A percentile compares a stretch with the other conserved stretches of the same genome.
phyloP scores from a whole-genome alignment of 2,113 vertebrate genomes.

The Hassar affinis region DNA sequence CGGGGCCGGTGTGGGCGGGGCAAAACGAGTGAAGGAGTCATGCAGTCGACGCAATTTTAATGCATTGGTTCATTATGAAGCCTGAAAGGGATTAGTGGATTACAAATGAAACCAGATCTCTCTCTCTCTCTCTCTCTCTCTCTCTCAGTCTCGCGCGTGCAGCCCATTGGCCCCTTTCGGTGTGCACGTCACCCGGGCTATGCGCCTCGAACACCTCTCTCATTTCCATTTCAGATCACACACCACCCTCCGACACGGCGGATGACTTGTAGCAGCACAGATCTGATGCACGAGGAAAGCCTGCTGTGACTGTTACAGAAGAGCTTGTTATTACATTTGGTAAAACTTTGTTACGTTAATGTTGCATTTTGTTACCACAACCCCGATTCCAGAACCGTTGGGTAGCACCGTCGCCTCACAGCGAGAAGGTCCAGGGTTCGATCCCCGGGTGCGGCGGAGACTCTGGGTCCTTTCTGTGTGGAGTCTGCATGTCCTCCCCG shows the following conservation, averaged over 20 bases:
- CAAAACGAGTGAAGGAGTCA: neutral
- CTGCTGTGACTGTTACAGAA: no score
- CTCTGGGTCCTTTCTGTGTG: no score
- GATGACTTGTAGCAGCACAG: neutral
- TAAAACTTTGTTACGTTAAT: no score
- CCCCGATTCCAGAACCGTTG: no score
- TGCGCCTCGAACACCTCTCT: neutral
- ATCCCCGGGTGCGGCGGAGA: no score
- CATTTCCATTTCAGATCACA: neutral
- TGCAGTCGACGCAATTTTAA: neutral
- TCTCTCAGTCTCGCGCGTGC: neutral
- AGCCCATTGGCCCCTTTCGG: neutral
- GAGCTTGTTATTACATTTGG: no score
- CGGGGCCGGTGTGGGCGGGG: neutral
- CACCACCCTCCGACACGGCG: neutral
- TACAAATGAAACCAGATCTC: conserved; percentile 50
- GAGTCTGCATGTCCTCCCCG: no score
- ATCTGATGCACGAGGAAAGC: no score
- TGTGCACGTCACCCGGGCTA: neutral
- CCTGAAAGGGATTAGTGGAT: conserved; percentile 28
- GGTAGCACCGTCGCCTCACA: no score
- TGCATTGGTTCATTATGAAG: no score
- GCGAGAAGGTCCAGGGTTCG: no score
- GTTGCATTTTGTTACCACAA: neutral
- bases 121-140: neutral